Percentiles rank a stretch among this genome's conserved stretches.
Evolutionary conservation across 2,113 vertebrate species (phyloP).

Genomic region (Nyctereutes procyonoides): DNA sequence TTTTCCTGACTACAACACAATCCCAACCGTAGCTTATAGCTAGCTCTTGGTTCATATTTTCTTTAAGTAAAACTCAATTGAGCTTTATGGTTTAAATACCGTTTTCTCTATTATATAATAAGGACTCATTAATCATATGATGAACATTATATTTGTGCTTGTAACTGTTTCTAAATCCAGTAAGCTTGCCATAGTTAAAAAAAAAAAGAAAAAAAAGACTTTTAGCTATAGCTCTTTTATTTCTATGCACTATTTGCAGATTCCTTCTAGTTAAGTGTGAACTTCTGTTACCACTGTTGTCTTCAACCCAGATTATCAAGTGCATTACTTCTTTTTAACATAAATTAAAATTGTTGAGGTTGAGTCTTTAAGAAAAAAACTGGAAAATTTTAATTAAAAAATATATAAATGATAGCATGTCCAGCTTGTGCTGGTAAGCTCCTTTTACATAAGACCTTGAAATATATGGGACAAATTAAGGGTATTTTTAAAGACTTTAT

Average conservation of each 20-base stretch:
- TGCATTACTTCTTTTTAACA: neutral
- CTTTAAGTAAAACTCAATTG: conserved; percentile 14
- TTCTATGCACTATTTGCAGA: neutral
- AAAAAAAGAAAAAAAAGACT: neutral
- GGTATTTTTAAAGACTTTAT: neutral
- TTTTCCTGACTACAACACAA: neutral
- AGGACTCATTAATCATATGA: neutral
- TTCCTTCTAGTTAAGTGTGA: neutral
- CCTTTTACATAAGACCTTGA: neutral
- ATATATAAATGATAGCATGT: neutral
- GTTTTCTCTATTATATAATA: neutral
- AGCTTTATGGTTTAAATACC: neutral
- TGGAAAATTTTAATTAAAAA: conserved; percentile 25
- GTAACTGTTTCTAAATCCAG: neutral
- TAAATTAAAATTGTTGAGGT: neutral
- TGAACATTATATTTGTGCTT: neutral
- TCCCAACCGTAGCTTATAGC: neutral
- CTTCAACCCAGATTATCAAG: neutral
- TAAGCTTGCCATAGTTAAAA: neutral
- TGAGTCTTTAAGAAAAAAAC: neutral
- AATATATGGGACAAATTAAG: neutral
- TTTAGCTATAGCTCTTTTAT: neutral
- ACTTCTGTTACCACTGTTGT: neutral
- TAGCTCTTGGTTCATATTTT: neutral
- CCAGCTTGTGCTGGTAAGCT: neutral